Conservation (phyloP, 2,113 vertebrate genomes). For the Malurus melanocephalus region DNA sequence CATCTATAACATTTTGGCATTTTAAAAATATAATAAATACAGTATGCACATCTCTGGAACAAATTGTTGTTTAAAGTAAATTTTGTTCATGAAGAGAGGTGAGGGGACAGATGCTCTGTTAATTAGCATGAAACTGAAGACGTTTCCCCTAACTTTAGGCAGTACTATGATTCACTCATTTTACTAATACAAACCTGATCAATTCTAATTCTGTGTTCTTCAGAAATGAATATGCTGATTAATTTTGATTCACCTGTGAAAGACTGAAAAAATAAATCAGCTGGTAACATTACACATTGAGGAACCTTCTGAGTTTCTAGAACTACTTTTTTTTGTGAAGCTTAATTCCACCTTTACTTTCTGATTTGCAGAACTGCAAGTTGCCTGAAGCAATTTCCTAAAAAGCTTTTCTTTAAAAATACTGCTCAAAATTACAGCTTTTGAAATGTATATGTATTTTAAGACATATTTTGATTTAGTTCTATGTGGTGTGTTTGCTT, state of each 20-base stretch:
- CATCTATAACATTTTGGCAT: neutral
- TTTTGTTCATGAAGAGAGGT: neutral
- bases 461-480: neutral
- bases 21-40: neutral
- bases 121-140: neutral
- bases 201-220: constrained; percentile 14
- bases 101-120: neutral
- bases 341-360: neutral
- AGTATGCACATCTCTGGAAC: neutral
- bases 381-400: neutral
- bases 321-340: neutral
- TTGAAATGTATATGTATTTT: neutral
- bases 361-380: neutral
- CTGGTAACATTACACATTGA: neutral
- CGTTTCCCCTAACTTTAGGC: neutral
- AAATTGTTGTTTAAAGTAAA: neutral
- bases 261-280: neutral
- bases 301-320: neutral
- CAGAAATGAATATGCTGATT: neutral
- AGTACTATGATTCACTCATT: neutral
- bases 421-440: neutral
- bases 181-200: neutral
- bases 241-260: neutral
- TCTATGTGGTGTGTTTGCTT: neutral
- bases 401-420: neutral